phyloP scores from a whole-genome alignment of 2,797 vertebrate species.

The Pipistrellus pygmaeus region DNA sequence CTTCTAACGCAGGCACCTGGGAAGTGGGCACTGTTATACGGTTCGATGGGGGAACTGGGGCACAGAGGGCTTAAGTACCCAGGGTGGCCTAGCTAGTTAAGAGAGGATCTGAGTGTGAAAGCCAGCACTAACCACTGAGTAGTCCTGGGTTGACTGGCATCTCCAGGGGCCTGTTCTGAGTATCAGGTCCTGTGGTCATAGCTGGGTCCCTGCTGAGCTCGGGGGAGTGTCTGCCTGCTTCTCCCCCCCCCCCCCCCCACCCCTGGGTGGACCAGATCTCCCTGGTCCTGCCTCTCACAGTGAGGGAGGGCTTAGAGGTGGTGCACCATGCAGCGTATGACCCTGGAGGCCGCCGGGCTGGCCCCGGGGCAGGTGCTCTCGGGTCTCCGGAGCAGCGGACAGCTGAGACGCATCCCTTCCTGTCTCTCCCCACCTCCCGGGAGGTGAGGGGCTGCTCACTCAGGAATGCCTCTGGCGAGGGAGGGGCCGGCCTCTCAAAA shows the following conservation, averaged over 20 bases:
- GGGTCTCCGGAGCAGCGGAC: neutral
- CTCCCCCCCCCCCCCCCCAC: too few relatives aligned
- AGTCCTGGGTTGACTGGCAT: rapidly evolving
- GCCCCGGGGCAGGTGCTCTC: neutral
- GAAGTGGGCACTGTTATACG: neutral
- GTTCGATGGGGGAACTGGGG: neutral
- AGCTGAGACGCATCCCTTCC: neutral
- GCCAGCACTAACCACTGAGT: rapidly evolving
- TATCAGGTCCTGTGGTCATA: neutral
- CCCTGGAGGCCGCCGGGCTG: rapidly evolving
- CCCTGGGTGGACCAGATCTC: neutral
- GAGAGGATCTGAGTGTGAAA: neutral
- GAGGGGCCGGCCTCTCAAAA: neutral
- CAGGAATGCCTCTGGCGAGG: neutral
- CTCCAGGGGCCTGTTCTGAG: too few relatives aligned
- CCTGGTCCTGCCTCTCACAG: neutral
- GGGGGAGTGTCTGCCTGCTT: neutral
- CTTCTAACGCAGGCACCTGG: neutral
- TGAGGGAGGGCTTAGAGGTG: rapidly evolving
- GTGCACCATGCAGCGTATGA: rapidly evolving
- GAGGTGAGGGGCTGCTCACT: neutral
- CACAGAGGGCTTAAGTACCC: neutral
- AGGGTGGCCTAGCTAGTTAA: neutral
- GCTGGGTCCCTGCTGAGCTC: neutral
- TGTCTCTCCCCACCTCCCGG: rapidly evolving